Evolutionary conservation across 1,140 invertebrate genomes (phyloP).

Genomic region (Neodiprion lecontei): DNA sequence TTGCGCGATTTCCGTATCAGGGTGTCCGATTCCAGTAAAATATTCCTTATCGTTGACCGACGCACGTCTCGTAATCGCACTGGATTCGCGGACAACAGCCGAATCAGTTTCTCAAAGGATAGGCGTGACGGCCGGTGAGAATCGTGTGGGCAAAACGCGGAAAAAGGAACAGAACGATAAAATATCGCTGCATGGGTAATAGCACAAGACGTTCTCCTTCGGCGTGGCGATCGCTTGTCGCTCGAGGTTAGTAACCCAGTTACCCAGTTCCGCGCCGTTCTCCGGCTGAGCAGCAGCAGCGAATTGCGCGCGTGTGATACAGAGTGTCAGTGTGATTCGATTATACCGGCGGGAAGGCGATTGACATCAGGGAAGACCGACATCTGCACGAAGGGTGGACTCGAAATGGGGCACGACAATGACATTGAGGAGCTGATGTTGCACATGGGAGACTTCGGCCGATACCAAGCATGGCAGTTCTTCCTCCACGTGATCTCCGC

Average conservation of each 20-base stretch:
- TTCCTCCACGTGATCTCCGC: constrained; percentile 77
- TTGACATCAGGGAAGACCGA: neutral
- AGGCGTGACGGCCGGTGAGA: too few relatives aligned
- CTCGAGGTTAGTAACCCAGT: constrained; percentile 32
- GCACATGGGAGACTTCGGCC: constrained; percentile 79
- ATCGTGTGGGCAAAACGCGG: too few relatives aligned
- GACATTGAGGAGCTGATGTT: constrained; percentile 74
- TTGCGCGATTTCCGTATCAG: too few relatives aligned
- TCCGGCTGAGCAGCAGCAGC: neutral
- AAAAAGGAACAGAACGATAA: too few relatives aligned
- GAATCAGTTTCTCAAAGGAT: too few relatives aligned
- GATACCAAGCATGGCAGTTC: constrained; percentile 79
- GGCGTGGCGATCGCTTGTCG: neutral
- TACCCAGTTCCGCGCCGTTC: constrained; percentile 28
- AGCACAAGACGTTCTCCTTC: neutral
- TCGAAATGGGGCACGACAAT: constrained; percentile 63
- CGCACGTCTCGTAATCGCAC: too few relatives aligned
- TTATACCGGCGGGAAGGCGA: constrained; percentile 7
- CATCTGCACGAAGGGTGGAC: neutral
- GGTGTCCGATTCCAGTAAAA: too few relatives aligned
- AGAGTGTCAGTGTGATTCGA: constrained; percentile 12
- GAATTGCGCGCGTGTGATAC: neutral
- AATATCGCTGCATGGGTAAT: neutral
- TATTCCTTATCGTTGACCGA: too few relatives aligned
- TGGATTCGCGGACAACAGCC: too few relatives aligned